Evolutionary conservation across 1,140 invertebrate genomes (phyloP), one percentile per base, ranked within the genome.

Genomic region (Drosophila lowei): DNA sequence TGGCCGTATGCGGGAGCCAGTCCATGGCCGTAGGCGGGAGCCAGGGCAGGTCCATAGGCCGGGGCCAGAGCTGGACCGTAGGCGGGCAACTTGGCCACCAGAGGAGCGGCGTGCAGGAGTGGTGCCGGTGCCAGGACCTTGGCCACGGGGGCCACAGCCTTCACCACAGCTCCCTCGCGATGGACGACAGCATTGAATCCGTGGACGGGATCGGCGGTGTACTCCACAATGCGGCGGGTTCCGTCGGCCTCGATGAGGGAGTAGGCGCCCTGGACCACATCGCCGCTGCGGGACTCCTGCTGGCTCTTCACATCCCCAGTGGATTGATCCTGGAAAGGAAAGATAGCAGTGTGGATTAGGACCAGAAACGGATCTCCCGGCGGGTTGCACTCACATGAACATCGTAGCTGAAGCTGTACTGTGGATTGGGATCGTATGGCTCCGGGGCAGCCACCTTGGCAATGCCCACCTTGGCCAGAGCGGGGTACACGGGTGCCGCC

Each of bases 231-330:
- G 46, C 93, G 79, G 15, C 92, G 89, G 3, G 92, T 93, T 53
- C 94, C 93, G 68, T 94, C 93, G 16, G 94, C 92, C 68, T 94
- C 93, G n/a, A 94, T 92, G 18, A 94, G 75, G 3, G 92, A 93
- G 81, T 94, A 94, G 38, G 89, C 91, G 34, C 94, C 94, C 66
- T 93, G 91, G 38, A 94, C 93, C 13, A 92, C 91, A 77, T 94
- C 94, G 16, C 94, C 94, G 55, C 92, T 91, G 46, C 93, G 92
- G 42, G 89, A 92, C 92, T 94, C 93, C 85, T 93, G 92, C 81
- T 94, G 93, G 52, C 91, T 92, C 91, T 94, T 94, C 52, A 92
- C 92, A 76, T 94, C 93, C 7, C 94, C 93, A 61, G 92, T 94
- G 63, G 91, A 90, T 3, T 91, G 78, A 80, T 94, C 93, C 88